Evolutionary conservation across 2,797 vertebrate species (phyloP).

Genomic region (Acanthurus leucopareius): DNA sequence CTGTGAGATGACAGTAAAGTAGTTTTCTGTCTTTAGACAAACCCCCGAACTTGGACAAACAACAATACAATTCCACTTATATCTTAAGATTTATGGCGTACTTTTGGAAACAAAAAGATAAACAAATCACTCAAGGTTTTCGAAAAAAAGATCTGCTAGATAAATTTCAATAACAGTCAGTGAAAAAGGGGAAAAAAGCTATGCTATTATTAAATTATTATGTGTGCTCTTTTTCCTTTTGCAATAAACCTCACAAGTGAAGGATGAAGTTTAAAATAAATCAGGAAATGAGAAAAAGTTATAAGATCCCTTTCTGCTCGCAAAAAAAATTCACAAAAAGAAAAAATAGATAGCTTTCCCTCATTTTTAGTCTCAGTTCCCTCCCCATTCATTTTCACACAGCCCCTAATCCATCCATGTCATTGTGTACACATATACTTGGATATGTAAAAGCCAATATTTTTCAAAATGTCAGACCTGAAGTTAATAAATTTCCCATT

Average conservation of each 20-base stretch:
- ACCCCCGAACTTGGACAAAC: no score
- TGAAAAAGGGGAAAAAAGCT: not conserved
- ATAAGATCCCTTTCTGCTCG: no score
- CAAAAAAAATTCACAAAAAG: not conserved
- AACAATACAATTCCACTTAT: no score
- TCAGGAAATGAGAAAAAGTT: not conserved
- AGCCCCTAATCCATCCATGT: not conserved
- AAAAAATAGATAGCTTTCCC: not conserved
- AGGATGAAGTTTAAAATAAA: not conserved
- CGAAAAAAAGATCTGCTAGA: not conserved
- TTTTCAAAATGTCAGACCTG: constrained; percentile 42
- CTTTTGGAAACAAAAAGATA: not conserved
- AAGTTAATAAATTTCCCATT: constrained; percentile 53
- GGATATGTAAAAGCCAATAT: constrained; percentile 15
- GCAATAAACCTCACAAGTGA: not conserved
- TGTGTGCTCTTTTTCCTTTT: not conserved
- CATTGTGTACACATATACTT: not conserved
- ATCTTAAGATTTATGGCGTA: no score
- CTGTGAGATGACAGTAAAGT: no score
- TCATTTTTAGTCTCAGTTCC: not conserved
- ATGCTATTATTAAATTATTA: not conserved
- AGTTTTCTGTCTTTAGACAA: no score
- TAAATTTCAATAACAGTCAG: no score
- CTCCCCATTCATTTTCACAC: constrained; percentile 2
- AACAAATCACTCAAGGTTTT: not conserved